Evolutionary conservation across 2,888 invertebrate species (phyloP).

Genomic region (Leptinotarsa haldemani): DNA sequence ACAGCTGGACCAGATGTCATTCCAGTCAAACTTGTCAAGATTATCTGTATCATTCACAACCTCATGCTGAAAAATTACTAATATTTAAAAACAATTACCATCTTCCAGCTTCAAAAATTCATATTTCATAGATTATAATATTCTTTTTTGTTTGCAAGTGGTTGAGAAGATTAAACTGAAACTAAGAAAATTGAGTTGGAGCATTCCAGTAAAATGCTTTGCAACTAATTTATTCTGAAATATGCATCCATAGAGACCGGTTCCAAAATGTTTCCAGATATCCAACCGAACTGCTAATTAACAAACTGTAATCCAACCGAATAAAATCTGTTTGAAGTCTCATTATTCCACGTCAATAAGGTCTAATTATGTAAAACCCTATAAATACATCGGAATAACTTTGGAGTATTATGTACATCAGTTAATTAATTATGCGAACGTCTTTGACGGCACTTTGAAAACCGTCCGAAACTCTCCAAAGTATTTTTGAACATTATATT

Average conservation of each 20-base stretch:
- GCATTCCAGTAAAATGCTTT: not conserved
- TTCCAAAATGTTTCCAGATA: not conserved
- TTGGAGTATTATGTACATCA: conserved; percentile 17
- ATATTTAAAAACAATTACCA: too few relatives aligned
- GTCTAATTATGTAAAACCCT: conserved; percentile 17
- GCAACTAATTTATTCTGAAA: not conserved
- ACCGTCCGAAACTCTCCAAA: not conserved
- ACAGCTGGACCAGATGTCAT: too few relatives aligned
- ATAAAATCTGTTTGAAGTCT: conserved; percentile 6
- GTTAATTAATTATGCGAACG: conserved; percentile 11
- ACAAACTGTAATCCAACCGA: conserved; percentile 17
- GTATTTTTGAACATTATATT: not conserved
- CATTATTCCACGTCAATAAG: conserved; percentile 15
- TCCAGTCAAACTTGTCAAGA: too few relatives aligned
- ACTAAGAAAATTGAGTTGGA: not conserved
- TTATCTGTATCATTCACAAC: too few relatives aligned
- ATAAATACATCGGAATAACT: conserved; percentile 12
- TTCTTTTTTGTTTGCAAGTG: too few relatives aligned
- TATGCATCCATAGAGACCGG: not conserved
- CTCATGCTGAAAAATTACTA: too few relatives aligned
- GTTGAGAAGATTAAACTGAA: not conserved
- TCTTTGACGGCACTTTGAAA: conserved; percentile 11
- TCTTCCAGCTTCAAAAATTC: too few relatives aligned
- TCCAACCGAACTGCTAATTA: conserved; percentile 15
- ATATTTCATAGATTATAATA: too few relatives aligned